These are phyloP conservation scores for Microtus ochrogaster DNA, from an alignment of 2,113 vertebrate genomes.

Conservation along the genomic window DNA sequence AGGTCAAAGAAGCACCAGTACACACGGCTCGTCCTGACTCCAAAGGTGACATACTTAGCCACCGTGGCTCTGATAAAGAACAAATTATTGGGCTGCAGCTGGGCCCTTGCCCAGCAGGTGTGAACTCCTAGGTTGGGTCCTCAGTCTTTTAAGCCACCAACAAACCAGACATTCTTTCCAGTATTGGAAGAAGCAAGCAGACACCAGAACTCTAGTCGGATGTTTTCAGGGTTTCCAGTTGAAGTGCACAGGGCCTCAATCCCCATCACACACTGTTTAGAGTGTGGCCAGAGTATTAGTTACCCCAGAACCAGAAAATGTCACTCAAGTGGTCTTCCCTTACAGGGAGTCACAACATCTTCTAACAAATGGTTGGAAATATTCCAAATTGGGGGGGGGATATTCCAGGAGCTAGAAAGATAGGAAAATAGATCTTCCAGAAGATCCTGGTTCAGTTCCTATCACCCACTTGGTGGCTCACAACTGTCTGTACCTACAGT, in stretches of 20 bases:
- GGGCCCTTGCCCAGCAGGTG: no score
- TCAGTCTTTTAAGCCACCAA: background rate
- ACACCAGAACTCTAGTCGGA: background rate
- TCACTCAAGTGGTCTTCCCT: background rate
- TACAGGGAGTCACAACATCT: background rate
- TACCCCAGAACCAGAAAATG: background rate
- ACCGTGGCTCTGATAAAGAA: background rate
- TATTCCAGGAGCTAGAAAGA: background rate
- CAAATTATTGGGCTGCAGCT: no score
- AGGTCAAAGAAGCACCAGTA: conserved; percentile 19
- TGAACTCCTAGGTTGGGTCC: no score
- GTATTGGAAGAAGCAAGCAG: background rate
- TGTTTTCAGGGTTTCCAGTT: background rate
- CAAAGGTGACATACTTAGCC: background rate
- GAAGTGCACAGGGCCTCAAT: rapidly evolving
- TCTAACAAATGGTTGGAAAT: background rate
- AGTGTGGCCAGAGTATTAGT: background rate
- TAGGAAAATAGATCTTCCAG: background rate
- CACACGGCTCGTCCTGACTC: background rate
- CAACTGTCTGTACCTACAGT: background rate
- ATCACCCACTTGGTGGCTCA: background rate
- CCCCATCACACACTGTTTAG: background rate
- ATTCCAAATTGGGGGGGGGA: no score
- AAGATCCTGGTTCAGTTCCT: background rate
- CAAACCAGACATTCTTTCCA: conserved; percentile 48